A percentile compares a stretch with the other conserved stretches of the same genome.
Evolutionary conservation across 2,797 vertebrate genomes (phyloP).

Genomic region (Percopsis omiscomaycus): DNA sequence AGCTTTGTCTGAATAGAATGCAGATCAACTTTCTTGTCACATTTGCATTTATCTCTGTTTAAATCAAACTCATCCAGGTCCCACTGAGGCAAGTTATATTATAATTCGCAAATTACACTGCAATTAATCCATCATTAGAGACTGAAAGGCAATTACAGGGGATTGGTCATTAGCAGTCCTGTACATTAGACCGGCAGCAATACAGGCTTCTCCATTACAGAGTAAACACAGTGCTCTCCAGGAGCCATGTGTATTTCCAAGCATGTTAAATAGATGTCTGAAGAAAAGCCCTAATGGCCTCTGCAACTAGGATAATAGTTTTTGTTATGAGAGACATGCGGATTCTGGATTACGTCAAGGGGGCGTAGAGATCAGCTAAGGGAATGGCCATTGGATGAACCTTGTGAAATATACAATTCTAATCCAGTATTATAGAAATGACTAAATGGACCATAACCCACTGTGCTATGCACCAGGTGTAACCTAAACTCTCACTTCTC

Average conservation of each 20-base stretch:
- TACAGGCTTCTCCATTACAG: slow-evolving; percentile 57
- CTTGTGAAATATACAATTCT: slow-evolving; percentile 52
- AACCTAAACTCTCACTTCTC: slow-evolving; percentile 53
- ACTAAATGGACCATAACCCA: slow-evolving; percentile 31
- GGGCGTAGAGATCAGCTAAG: slow-evolving; percentile 60
- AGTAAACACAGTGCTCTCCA: slow-evolving; percentile 43
- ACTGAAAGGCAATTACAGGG: slow-evolving; percentile 59
- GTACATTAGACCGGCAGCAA: slow-evolving; percentile 46
- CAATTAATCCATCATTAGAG: slow-evolving; percentile 62
- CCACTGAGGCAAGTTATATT: slow-evolving; percentile 47
- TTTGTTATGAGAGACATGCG: slow-evolving; percentile 67
- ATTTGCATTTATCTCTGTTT: slow-evolving; percentile 47
- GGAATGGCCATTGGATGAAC: slow-evolving; percentile 60
- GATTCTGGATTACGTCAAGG: slow-evolving; percentile 60
- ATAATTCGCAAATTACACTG: slow-evolving; percentile 64
- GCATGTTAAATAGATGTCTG: slow-evolving; percentile 46
- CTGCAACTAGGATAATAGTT: slow-evolving; percentile 59
- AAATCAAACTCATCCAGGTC: slow-evolving; percentile 50
- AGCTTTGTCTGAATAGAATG: slow-evolving; percentile 31
- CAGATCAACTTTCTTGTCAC: slow-evolving; percentile 32
- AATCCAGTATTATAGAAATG: slow-evolving; percentile 12
- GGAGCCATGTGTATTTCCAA: slow-evolving; percentile 31
- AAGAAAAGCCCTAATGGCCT: slow-evolving; percentile 55
- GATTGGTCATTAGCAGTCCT: slow-evolving; percentile 55
- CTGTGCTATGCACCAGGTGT: slow-evolving; percentile 23